phyloP scores from a whole-genome alignment of 2,797 vertebrate genomes.

The Spinus pinus region DNA sequence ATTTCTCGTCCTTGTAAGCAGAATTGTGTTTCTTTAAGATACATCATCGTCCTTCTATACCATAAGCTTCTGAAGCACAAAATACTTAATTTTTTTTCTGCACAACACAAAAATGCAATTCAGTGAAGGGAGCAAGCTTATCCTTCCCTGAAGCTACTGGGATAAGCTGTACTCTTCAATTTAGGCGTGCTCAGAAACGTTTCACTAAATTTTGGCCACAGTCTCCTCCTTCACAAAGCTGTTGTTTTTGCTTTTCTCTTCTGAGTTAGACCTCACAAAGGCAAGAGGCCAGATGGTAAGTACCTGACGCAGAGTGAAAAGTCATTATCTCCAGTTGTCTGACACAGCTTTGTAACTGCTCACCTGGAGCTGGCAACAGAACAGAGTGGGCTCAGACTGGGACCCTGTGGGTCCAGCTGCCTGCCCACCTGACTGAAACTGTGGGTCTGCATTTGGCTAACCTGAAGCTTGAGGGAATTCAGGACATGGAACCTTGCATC shows the following conservation, averaged over 20 bases:
- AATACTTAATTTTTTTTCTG: not conserved
- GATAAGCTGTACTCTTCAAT: not conserved
- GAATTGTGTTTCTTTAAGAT: not conserved
- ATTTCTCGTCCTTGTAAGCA: not conserved
- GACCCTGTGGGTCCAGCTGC: not conserved
- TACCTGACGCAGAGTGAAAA: not conserved
- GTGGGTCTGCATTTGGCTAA: not conserved
- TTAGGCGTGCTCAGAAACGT: not conserved
- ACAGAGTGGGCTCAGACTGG: not conserved
- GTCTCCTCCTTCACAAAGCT: not conserved
- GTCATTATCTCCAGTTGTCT: not conserved
- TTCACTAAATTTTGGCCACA: not conserved
- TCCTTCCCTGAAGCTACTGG: accelerated
- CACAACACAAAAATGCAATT: not conserved
- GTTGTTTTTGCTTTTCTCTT: not conserved
- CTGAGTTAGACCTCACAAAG: not conserved
- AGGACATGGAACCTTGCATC: not conserved
- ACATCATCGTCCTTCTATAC: not conserved
- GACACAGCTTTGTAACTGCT: not conserved
- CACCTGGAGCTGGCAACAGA: not conserved
- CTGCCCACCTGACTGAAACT: accelerated
- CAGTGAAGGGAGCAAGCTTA: not conserved
- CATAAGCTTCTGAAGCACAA: not conserved
- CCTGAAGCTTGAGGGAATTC: not conserved
- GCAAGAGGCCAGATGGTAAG: not conserved